These are phyloP conservation scores for Euglossa dilemma DNA, from an alignment of 1,140 invertebrate species.

Conservation along the genomic window DNA sequence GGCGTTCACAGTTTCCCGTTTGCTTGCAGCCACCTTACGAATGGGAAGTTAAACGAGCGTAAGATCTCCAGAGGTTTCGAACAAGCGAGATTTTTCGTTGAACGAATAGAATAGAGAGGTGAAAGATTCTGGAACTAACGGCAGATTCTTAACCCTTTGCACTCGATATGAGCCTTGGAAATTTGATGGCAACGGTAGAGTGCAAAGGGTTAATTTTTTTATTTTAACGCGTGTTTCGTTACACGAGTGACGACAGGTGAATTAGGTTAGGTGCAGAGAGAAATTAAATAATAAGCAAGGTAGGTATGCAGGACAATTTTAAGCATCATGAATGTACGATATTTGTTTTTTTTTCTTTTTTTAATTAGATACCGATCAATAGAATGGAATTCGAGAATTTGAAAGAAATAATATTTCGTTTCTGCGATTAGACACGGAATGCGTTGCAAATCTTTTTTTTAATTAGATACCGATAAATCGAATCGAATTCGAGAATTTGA, in stretches of 20 bases:
- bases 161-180: no score
- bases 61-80: background rate
- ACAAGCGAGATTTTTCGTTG: background rate
- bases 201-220: no score
- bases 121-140: background rate
- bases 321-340: background rate
- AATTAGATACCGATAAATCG: background rate
- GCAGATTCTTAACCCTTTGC: background rate
- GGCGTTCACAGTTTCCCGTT: background rate
- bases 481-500: no score
- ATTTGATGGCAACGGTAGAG: no score
- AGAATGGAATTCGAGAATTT: no score
- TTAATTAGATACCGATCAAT: background rate
- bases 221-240: background rate
- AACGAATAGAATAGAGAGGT: background rate
- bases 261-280: background rate
- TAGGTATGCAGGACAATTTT: background rate
- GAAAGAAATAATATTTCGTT: no score
- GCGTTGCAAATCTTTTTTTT: background rate
- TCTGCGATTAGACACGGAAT: no score
- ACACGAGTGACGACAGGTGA: background rate
- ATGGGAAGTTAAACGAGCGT: background rate
- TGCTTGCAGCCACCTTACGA: background rate
- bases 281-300: background rate
- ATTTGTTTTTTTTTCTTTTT: background rate